Percentiles rank a stretch among this genome's conserved stretches.
Conservation (phyloP, 2,888 invertebrate genomes). For the Epistrophe eligans region DNA sequence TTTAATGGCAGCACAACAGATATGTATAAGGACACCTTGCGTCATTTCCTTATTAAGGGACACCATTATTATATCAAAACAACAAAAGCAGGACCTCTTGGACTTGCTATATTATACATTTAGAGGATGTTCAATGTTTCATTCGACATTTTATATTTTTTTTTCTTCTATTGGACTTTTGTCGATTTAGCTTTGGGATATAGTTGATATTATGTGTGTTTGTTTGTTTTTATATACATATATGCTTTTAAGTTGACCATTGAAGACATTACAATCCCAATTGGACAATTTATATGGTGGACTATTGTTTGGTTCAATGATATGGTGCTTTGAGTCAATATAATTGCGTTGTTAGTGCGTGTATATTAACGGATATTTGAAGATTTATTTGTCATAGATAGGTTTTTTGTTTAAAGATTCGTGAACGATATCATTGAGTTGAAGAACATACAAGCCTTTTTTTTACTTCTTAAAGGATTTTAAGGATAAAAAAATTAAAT, state of each 20-base stretch:
- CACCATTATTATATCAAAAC: conserved; percentile 70
- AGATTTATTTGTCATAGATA: conserved; percentile 67
- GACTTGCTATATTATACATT: neutral
- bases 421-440: neutral
- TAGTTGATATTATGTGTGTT: neutral
- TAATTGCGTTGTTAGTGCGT: conserved; percentile 63
- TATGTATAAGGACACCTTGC: conserved; percentile 71
- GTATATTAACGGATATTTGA: conserved; percentile 71
- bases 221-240: conserved; percentile 7
- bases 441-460: neutral
- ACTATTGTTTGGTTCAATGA: conserved; percentile 61
- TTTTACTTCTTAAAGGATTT: no score
- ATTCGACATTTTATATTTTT: conserved; percentile 38
- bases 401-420: conserved; percentile 34
- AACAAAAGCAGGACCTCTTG: conserved; percentile 27
- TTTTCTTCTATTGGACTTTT: conserved; percentile 60
- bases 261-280: conserved; percentile 70
- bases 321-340: conserved; percentile 70
- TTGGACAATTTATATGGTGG: conserved; percentile 68
- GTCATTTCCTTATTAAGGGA: conserved; percentile 75
- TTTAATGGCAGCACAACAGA: conserved; percentile 73
- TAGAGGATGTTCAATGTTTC: conserved; percentile 54
- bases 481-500: no score
- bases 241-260: conserved; percentile 48
- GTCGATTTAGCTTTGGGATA: conserved; percentile 17